Evolutionary conservation across 2,888 invertebrate genomes (phyloP).

Genomic region (Hylaea fasciaria): DNA sequence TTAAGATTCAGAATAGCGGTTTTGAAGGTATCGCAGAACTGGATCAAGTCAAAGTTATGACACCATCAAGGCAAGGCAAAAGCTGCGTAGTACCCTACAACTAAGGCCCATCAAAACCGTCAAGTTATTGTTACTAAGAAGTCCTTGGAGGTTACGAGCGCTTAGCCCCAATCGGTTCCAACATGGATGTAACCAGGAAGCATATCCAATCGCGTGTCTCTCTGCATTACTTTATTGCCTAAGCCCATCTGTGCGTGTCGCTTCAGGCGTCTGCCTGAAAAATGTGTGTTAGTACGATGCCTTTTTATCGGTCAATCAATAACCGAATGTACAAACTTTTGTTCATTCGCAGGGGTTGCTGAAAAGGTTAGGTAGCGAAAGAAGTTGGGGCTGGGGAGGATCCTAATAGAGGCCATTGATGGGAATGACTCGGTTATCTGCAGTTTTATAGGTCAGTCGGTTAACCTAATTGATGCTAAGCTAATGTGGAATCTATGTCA

Average conservation of each 20-base stretch:
- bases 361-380: slow-evolving; percentile 12
- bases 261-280: slow-evolving; percentile 59
- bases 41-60: background rate
- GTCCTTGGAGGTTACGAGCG: slow-evolving; percentile 70
- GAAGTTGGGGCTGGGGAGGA: slow-evolving; percentile 3
- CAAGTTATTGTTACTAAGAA: slow-evolving; percentile 55
- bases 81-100: slow-evolving; percentile 25
- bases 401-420: background rate
- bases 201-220: slow-evolving; percentile 64
- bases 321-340: slow-evolving; percentile 42
- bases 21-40: background rate
- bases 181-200: slow-evolving; percentile 65
- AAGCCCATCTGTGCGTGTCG: slow-evolving; percentile 63
- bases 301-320: slow-evolving; percentile 68
- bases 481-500: background rate
- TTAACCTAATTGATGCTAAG: background rate
- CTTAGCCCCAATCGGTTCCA: slow-evolving; percentile 37
- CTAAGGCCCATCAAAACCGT: slow-evolving; percentile 47
- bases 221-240: slow-evolving; percentile 53
- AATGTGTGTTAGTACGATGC: slow-evolving; percentile 62
- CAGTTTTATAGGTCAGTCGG: background rate
- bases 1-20: background rate
- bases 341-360: slow-evolving; percentile 19
- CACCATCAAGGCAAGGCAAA: slow-evolving; percentile 19
- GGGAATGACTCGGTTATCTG: slow-evolving; percentile 2